These are phyloP conservation scores for Callyntrura guangdongensis DNA, from an alignment of 2,888 invertebrate species.

Conservation along the genomic window DNA sequence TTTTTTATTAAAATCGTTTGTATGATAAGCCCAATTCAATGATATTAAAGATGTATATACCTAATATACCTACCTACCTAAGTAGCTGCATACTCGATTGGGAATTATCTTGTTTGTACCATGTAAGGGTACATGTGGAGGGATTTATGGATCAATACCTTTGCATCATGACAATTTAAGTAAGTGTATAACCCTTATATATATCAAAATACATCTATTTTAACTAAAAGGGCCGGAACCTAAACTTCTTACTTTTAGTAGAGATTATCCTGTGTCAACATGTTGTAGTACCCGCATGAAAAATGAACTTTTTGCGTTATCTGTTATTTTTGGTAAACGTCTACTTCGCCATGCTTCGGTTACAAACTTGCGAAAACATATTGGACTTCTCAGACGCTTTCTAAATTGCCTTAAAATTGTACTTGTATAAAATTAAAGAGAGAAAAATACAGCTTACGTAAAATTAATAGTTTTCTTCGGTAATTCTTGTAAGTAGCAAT, in stretches of 20 bases:
- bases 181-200: no score
- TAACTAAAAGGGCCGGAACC: conserved; percentile 35
- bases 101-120: not conserved
- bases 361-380: not conserved
- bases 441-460: no score
- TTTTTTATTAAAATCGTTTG: no score
- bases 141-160: no score
- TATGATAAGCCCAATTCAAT: no score
- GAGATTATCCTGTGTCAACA: no score
- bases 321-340: not conserved
- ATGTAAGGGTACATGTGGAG: not conserved
- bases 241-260: not conserved
- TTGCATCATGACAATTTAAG: not conserved
- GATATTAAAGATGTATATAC: no score
- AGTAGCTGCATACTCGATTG: not conserved
- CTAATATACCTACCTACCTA: no score
- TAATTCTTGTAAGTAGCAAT: no score
- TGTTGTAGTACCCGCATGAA: not conserved
- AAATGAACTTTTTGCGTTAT: not conserved
- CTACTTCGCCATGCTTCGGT: not conserved
- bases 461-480: no score
- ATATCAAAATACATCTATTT: no score
- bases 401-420: conserved; percentile 10
- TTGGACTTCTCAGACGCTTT: conserved; percentile 30
- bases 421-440: no score